These are phyloP conservation scores for Perodicticus potto DNA, from an alignment of 2,797 vertebrate genomes.

Conservation along the genomic window DNA sequence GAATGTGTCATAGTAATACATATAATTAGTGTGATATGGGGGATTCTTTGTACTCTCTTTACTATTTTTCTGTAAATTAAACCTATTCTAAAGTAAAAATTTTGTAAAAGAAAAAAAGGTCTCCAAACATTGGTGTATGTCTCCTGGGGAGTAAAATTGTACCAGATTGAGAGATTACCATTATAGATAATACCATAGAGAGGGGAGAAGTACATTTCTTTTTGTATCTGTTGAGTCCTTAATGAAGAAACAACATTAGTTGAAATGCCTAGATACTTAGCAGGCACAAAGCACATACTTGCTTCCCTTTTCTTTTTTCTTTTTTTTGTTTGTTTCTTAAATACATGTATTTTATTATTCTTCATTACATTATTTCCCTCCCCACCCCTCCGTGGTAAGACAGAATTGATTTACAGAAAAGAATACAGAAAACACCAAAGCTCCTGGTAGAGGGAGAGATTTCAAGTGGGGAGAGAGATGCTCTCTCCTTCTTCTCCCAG, in stretches of 20 bases:
- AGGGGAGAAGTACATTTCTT: not conserved
- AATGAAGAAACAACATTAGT: not conserved
- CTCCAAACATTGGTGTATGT: not conserved
- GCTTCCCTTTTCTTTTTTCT: too few relatives aligned
- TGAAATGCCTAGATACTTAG: not conserved
- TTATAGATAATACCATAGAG: not conserved
- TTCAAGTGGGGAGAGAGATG: too few relatives aligned
- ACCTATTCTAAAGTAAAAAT: slow-evolving; percentile 13
- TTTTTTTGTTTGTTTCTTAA: too few relatives aligned
- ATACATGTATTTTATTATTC: too few relatives aligned
- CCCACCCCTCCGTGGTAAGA: too few relatives aligned
- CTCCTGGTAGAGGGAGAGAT: too few relatives aligned
- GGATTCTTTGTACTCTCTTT: not conserved
- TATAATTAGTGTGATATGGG: not conserved
- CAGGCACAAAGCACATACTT: not conserved
- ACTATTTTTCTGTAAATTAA: not conserved
- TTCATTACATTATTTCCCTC: too few relatives aligned
- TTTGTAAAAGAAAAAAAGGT: not conserved
- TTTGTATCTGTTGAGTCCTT: not conserved
- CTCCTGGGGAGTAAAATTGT: not conserved
- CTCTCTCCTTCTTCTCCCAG: too few relatives aligned
- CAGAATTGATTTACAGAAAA: too few relatives aligned
- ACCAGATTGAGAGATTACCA: not conserved
- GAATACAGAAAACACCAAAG: too few relatives aligned
- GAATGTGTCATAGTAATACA: not conserved